Evolutionary conservation across 2,797 vertebrate species (phyloP), one percentile per base, ranked within the genome.

Genomic region (Dendrocincla fuliginosa): DNA sequence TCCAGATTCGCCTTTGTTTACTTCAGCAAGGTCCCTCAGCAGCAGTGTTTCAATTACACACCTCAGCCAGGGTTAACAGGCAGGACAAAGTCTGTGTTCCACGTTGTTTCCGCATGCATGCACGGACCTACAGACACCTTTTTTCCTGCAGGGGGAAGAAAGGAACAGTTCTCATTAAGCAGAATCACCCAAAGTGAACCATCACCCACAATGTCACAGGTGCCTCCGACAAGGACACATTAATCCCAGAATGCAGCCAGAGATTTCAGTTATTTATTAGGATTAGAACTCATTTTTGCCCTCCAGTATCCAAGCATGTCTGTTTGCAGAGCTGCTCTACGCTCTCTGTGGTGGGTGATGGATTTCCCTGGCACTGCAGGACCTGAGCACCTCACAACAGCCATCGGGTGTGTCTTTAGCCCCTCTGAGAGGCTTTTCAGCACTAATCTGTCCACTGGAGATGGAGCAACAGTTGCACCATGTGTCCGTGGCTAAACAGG

Each of bases 401-500:
- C n/a, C 42, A 12, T 70, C 0, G 0, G 44, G 9, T 17, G 37
- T 69, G 23, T 23, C 69, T 69, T 16, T 28, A 78, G 16, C 35
- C 19, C 16, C 46, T 83, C n/a, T 30, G 35, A 59, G 61, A 84
- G 83, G 65, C 80, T 68, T n/a, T 50, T 30, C 70, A n/a, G 5
- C 49, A 1, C 77, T 74, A 5, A 90, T 82, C 49, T 52, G 23
- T 69, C 32, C 39, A 0, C 55, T 76, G 47, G 32, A 76, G 75
- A 7, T 61, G 52, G 35, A 69, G 73, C 63, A 84, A n/a, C 63
- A 53, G 24, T 60, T 8, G 0, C 44, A 4, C 32, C 27, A 0
- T 8, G 53, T 67, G 39, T 71, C 96, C 41, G 0, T 89, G 49
- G 60, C 89, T 77, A 95, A 96, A 73, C 52, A 83, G 94, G 89